phyloP scores from a whole-genome alignment of 30 jellyfish, hydroid and myxozoan species.

The Aurelia sp. region DNA sequence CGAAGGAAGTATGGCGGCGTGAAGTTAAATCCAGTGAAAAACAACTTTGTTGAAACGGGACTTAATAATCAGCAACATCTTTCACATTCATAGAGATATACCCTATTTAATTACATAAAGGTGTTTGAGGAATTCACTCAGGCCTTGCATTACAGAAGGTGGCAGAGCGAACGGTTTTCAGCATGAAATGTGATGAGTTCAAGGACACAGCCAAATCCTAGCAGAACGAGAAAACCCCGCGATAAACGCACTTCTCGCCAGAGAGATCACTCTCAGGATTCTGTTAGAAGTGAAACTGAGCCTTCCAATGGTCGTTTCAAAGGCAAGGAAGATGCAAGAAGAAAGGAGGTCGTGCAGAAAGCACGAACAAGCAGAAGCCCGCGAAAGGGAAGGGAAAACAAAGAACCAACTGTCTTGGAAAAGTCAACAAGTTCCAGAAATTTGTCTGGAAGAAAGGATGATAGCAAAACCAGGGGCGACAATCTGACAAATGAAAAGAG shows the following conservation, averaged over 20 bases:
- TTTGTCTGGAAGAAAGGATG: slow-evolving; percentile 59
- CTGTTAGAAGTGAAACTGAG: slow-evolving; percentile 44
- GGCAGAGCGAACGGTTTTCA: slow-evolving; percentile 55
- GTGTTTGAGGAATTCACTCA: no score
- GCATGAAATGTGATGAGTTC: slow-evolving; percentile 88
- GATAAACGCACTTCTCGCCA: slow-evolving; percentile 39
- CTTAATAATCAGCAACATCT: no score
- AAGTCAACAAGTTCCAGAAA: slow-evolving; percentile 53
- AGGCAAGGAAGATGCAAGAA: slow-evolving; percentile 59
- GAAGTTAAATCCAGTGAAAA: no score
- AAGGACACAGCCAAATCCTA: slow-evolving; percentile 76
- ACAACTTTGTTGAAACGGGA: no score
- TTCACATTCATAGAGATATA: no score
- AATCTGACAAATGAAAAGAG: slow-evolving; percentile 20
- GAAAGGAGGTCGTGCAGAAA: slow-evolving; percentile 29
- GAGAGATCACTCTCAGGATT: slow-evolving; percentile 73
- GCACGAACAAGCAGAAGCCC: slow-evolving; percentile 62
- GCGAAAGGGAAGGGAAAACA: slow-evolving; percentile 57
- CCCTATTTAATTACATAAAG: no score
- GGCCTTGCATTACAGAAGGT: slow-evolving; percentile 20
- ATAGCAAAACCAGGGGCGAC: slow-evolving; percentile 28
- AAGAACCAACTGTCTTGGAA: not conserved
- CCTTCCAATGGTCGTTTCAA: slow-evolving; percentile 24
- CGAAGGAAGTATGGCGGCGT: no score
- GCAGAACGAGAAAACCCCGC: slow-evolving; percentile 73